Evolutionary conservation across 2,888 invertebrate species (phyloP).

Genomic region (Andrena bicolor): DNA sequence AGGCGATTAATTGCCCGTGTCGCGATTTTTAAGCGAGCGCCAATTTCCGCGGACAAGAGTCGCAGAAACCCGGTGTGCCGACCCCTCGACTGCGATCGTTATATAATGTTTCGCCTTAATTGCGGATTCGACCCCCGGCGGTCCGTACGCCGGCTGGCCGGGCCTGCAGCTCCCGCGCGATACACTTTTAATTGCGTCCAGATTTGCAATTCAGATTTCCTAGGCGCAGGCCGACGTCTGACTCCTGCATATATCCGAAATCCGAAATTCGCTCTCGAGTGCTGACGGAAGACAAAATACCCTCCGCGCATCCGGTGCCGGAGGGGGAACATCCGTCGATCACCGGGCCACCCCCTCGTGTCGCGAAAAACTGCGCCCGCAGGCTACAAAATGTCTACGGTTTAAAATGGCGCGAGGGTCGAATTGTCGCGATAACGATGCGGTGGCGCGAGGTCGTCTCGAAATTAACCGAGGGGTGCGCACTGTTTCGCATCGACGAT

Average conservation of each 20-base stretch:
- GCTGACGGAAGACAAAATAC: conserved; percentile 57
- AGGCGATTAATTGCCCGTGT: conserved; percentile 63
- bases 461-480: neutral
- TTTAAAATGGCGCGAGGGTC: neutral
- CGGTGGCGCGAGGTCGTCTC: neutral
- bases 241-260: conserved; percentile 65
- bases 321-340: neutral
- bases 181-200: conserved; percentile 79
- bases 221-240: conserved; percentile 56
- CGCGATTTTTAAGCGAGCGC: conserved; percentile 63
- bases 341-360: neutral
- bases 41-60: conserved; percentile 63
- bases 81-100: conserved; percentile 69
- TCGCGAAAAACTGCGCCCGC: conserved; percentile 10
- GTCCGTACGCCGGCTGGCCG: conserved; percentile 50
- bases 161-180: conserved; percentile 68
- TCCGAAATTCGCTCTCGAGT: conserved; percentile 63
- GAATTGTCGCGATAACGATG: conserved; percentile 9
- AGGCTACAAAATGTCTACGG: neutral
- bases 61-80: conserved; percentile 24
- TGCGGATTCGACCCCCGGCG: conserved; percentile 74
- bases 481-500: neutral
- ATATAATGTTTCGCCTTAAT: conserved; percentile 78
- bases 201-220: conserved; percentile 79
- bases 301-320: conserved; percentile 19